A percentile compares a stretch with the other conserved stretches of the same genome.
These are phyloP conservation scores for Octonoba sinensis DNA, from an alignment of 2,888 invertebrate genomes.

Conservation along the genomic window DNA sequence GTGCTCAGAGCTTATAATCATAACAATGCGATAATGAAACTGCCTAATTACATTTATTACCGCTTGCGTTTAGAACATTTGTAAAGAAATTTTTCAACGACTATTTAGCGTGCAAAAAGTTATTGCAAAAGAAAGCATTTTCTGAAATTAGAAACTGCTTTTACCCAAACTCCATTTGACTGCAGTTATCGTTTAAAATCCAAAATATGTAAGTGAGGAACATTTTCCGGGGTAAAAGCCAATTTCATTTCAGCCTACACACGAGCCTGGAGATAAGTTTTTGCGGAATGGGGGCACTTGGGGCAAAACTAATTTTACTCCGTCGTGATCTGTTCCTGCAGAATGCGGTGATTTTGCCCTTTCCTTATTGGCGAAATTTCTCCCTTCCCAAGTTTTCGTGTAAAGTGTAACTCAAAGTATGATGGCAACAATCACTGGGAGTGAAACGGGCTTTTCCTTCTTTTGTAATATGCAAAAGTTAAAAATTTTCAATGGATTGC, in stretches of 20 bases:
- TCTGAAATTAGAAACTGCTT: constrained; percentile 49
- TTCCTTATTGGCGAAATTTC: constrained; percentile 57
- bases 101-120: constrained; percentile 29
- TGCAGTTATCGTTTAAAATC: constrained; percentile 54
- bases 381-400: constrained; percentile 39
- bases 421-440: constrained; percentile 56
- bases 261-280: constrained; percentile 39
- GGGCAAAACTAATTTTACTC: constrained; percentile 56
- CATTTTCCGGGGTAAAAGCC: constrained; percentile 47
- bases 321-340: constrained; percentile 57
- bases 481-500: constrained; percentile 1
- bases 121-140: constrained; percentile 21
- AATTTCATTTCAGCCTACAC: constrained; percentile 60
- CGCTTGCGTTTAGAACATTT: constrained; percentile 1
- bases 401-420: constrained; percentile 62
- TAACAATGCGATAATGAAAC: too few species aligned
- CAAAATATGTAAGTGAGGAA: constrained; percentile 26
- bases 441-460: constrained; percentile 9
- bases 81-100: constrained; percentile 21
- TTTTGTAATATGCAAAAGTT: constrained; percentile 53
- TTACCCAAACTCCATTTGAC: constrained; percentile 18
- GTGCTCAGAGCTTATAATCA: too few species aligned
- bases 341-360: constrained; percentile 50
- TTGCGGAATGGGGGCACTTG: constrained; percentile 21
- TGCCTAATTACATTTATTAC: too few species aligned